Evolutionary conservation across 2,113 vertebrate species (phyloP).

Genomic region (Oryzias javanicus): DNA sequence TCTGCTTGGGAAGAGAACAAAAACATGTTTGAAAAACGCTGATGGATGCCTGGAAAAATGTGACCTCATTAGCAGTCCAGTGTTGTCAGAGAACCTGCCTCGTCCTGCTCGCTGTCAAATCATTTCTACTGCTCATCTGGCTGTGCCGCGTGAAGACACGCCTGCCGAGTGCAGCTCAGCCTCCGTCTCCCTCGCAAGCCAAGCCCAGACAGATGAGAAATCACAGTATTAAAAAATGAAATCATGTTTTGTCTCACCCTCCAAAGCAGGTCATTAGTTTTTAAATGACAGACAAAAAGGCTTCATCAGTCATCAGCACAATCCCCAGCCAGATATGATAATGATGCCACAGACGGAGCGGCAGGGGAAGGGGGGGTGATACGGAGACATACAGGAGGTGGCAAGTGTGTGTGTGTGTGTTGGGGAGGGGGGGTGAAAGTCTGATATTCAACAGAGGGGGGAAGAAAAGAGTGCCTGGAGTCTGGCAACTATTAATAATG

Average conservation of each 20-base stretch:
- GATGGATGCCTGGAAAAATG: constrained; percentile 13
- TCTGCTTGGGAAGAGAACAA: neutral
- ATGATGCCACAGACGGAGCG: constrained; percentile 2
- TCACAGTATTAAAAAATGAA: constrained; percentile 10
- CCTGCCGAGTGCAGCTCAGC: constrained; percentile 13
- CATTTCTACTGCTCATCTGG: constrained; percentile 18
- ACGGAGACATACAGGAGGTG: neutral
- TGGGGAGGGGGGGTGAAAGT: constrained; percentile 13
- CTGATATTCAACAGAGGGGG: constrained; percentile 20
- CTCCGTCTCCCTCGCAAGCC: constrained; percentile 13
- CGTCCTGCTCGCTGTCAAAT: constrained; percentile 16
- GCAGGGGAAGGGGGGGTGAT: neutral
- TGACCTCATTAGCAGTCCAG: constrained; percentile 15
- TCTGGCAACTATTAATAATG: constrained; percentile 67
- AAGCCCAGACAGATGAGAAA: constrained; percentile 1
- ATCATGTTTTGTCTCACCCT: constrained; percentile 14
- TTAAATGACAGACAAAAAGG: constrained; percentile 29
- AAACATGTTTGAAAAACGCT: neutral
- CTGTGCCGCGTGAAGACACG: constrained; percentile 19
- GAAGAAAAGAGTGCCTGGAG: constrained; percentile 29
- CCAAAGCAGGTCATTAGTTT: constrained; percentile 20
- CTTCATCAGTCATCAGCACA: neutral
- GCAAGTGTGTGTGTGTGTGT: constrained; percentile 9
- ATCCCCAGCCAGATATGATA: constrained; percentile 22
- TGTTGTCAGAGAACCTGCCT: constrained; percentile 6